These are phyloP conservation scores for Choloepus hoffmanni DNA, from an alignment of 2,113 vertebrate genomes.

Conservation along the genomic window DNA sequence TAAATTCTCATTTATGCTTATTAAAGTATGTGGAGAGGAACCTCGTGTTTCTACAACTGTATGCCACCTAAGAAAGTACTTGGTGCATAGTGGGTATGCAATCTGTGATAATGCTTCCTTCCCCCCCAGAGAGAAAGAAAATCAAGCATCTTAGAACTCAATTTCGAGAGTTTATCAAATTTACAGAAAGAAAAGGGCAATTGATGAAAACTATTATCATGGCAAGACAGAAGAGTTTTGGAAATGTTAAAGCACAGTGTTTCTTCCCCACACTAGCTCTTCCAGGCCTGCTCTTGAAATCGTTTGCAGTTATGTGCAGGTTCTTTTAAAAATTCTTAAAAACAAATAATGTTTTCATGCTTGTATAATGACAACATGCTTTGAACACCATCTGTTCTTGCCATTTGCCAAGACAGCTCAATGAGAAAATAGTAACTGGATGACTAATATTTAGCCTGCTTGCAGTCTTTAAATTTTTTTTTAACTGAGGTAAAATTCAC, in stretches of 20 bases:
- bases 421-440: constrained; percentile 53
- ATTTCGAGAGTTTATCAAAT: not conserved
- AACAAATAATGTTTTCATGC: constrained; percentile 44
- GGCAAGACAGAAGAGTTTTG: not conserved
- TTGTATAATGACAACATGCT: constrained; percentile 51
- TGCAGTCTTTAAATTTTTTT: too few species aligned
- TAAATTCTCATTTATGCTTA: not conserved
- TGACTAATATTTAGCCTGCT: constrained; percentile 44
- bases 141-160: not conserved
- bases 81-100: not conserved
- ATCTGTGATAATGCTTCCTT: not conserved
- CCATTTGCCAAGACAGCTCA: constrained; percentile 61
- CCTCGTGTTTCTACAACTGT: accelerated
- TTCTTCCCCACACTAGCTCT: not conserved
- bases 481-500: too few species aligned
- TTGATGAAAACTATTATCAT: not conserved
- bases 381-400: constrained; percentile 70
- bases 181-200: constrained; percentile 1
- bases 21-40: not conserved
- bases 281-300: constrained; percentile 19
- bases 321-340: constrained; percentile 10
- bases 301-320: not conserved
- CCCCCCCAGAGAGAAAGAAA: not conserved
- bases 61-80: not conserved
- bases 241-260: not conserved